Percentiles rank a stretch among this genome's conserved stretches.
These are phyloP conservation scores for Venturia canescens DNA, from an alignment of 1,140 invertebrate species.

Conservation along the genomic window DNA sequence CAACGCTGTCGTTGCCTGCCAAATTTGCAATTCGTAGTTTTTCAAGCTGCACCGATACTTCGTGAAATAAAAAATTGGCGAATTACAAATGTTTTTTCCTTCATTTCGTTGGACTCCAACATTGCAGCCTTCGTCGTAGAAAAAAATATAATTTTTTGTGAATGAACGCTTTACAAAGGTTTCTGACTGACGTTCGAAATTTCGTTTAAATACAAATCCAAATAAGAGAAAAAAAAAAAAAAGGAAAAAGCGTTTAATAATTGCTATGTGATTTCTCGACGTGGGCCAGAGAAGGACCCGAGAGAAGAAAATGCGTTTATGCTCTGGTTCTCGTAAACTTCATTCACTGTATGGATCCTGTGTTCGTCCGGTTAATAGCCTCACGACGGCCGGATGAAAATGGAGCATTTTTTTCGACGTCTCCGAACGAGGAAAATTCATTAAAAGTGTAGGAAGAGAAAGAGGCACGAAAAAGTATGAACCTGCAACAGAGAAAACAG, in stretches of 20 bases:
- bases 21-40: too few relatives aligned
- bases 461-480: slow-evolving; percentile 40
- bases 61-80: too few relatives aligned
- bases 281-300: neutral
- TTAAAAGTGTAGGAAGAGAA: slow-evolving; percentile 20
- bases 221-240: slow-evolving; percentile 1
- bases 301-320: slow-evolving; percentile 46
- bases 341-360: slow-evolving; percentile 43
- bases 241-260: slow-evolving; percentile 20
- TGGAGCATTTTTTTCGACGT: slow-evolving; percentile 40
- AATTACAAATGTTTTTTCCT: too few relatives aligned
- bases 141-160: too few relatives aligned
- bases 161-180: neutral
- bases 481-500: neutral
- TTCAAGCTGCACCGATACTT: too few relatives aligned
- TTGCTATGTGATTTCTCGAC: slow-evolving; percentile 47
- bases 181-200: too few relatives aligned
- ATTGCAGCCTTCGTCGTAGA: too few relatives aligned
- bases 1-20: too few relatives aligned
- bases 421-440: slow-evolving; percentile 28
- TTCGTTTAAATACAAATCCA: neutral
- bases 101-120: too few relatives aligned
- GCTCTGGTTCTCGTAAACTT: slow-evolving; percentile 63
- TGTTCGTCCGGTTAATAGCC: slow-evolving; percentile 40
- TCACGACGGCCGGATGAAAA: slow-evolving; percentile 17